Percentiles rank a stretch among this genome's conserved stretches.
These are phyloP conservation scores for Tichodroma muraria DNA, from an alignment of 2,113 vertebrate species.

Conservation along the genomic window DNA sequence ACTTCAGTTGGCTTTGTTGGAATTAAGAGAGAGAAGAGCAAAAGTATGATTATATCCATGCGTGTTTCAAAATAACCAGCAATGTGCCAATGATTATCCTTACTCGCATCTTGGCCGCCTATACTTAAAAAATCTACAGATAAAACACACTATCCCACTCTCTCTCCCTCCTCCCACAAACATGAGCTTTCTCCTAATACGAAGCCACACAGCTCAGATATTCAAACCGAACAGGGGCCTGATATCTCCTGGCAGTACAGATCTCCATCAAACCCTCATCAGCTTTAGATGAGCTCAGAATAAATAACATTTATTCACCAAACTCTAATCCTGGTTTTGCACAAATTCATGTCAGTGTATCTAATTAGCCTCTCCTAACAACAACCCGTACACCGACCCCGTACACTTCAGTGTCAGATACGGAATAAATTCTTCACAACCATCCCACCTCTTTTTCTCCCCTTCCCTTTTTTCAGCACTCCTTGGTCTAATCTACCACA, in stretches of 20 bases:
- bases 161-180: background rate
- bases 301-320: background rate
- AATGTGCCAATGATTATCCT: background rate
- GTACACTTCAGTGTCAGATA: background rate
- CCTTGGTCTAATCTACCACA: background rate
- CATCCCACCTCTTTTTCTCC: accelerated
- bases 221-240: background rate
- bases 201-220: background rate
- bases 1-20: constrained; percentile 82
- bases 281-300: background rate
- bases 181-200: background rate
- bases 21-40: background rate
- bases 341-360: background rate
- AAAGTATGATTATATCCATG: background rate
- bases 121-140: background rate
- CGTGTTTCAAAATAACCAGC: background rate
- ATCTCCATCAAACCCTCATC: background rate
- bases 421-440: background rate
- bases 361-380: background rate
- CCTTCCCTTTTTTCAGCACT: background rate
- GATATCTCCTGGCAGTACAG: background rate
- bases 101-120: background rate
- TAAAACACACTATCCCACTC: background rate
- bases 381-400: background rate
- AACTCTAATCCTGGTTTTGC: background rate